These are phyloP conservation scores for Ganaspis sp. DNA, from an alignment of 1,140 invertebrate species.

Conservation along the genomic window DNA sequence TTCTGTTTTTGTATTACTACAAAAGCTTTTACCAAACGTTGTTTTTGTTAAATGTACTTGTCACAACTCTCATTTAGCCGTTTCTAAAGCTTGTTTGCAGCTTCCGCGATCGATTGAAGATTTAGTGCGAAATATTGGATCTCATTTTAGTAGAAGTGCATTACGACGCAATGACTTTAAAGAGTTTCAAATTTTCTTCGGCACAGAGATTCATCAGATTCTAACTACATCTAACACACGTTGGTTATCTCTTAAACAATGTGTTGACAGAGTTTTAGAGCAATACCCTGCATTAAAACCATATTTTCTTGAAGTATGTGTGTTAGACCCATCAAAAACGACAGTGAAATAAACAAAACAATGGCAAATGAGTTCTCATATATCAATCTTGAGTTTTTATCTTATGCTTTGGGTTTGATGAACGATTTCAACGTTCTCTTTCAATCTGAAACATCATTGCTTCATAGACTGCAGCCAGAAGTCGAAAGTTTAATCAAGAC, in stretches of 20 bases:
- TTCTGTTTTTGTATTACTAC: too few relatives aligned
- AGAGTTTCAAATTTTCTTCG: neutral
- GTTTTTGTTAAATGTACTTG: too few relatives aligned
- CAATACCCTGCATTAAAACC: slow-evolving; percentile 42
- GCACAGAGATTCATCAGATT: neutral
- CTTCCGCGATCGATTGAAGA: too few relatives aligned
- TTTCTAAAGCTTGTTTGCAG: too few relatives aligned
- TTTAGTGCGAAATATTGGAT: too few relatives aligned
- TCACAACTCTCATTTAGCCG: too few relatives aligned
- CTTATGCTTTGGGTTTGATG: slow-evolving; percentile 52
- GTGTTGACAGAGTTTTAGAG: slow-evolving; percentile 64
- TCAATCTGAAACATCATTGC: slow-evolving; percentile 59
- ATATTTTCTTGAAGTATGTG: slow-evolving; percentile 60
- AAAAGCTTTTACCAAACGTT: too few relatives aligned
- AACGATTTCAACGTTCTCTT: slow-evolving; percentile 65
- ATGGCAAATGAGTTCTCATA: slow-evolving; percentile 61
- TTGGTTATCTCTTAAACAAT: slow-evolving; percentile 66
- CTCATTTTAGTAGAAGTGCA: too few relatives aligned
- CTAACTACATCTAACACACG: slow-evolving; percentile 56
- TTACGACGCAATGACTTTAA: too few relatives aligned
- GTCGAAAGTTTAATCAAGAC: slow-evolving; percentile 53
- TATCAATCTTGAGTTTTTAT: slow-evolving; percentile 63
- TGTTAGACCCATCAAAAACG: slow-evolving; percentile 64
- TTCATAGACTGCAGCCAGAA: slow-evolving; percentile 43
- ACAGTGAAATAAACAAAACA: slow-evolving; percentile 58